Evolutionary conservation across 2,888 invertebrate species (phyloP).

Genomic region (Leptinotarsa rubiginosa): DNA sequence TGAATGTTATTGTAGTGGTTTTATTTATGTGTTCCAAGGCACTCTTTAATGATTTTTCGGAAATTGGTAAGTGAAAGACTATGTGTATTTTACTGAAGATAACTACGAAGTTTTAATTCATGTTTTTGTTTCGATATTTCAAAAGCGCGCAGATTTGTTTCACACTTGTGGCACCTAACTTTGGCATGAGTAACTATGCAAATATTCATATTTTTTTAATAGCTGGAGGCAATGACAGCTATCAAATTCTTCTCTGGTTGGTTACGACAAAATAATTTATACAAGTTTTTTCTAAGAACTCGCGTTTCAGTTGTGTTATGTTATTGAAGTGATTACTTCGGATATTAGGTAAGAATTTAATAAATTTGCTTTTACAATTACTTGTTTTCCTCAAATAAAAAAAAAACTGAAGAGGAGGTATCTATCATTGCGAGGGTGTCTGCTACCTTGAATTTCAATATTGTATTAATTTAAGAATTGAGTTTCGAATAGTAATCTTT

Average conservation of each 20-base stretch:
- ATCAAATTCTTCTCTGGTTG: slow-evolving; percentile 5
- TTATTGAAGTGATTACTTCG: background rate
- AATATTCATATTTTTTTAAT: slow-evolving; percentile 29
- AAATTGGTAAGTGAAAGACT: slow-evolving; percentile 54
- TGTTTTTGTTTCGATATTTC: slow-evolving; percentile 2
- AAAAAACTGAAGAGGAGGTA: slow-evolving; percentile 37
- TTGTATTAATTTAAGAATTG: slow-evolving; percentile 31
- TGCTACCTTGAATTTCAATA: slow-evolving; percentile 40
- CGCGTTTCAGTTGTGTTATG: slow-evolving; percentile 4
- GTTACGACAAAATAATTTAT: slow-evolving; percentile 3
- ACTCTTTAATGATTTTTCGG: slow-evolving; percentile 59
- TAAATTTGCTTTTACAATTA: background rate
- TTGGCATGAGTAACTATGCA: slow-evolving; percentile 36
- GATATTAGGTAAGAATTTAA: slow-evolving; percentile 12
- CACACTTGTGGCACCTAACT: background rate
- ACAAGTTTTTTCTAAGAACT: background rate
- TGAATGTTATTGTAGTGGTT: slow-evolving; percentile 53
- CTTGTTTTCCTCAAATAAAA: slow-evolving; percentile 17
- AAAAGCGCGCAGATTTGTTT: slow-evolving; percentile 16
- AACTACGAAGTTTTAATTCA: slow-evolving; percentile 4
- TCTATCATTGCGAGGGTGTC: slow-evolving; percentile 39
- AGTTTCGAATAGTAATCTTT: slow-evolving; percentile 11
- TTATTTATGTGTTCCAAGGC: slow-evolving; percentile 60
- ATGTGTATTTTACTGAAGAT: background rate
- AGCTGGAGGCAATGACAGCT: slow-evolving; percentile 9